Evolutionary conservation across 1,140 invertebrate species (phyloP), one percentile per base, ranked within the genome.

Genomic region (Solenopsis invicta): DNA sequence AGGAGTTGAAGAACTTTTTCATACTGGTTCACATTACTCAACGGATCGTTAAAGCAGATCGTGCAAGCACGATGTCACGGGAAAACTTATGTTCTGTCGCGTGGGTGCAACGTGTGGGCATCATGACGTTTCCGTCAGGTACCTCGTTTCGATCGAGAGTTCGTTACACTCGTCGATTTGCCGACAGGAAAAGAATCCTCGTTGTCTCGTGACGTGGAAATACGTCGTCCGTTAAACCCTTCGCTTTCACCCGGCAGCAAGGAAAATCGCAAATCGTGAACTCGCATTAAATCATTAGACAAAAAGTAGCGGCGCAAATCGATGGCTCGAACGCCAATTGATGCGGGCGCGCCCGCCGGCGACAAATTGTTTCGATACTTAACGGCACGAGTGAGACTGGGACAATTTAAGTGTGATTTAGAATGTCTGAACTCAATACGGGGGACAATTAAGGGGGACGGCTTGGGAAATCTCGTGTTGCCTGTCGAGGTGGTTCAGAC

Each of bases 11-110:
- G 37, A 88, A 87, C 4, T 81, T 88, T 81, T 72, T 67, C 62
- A 16, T 29, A 52, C 6, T 24, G 56, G 12, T 37, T 85, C 86
- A 37, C 56, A 74, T 66, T 72, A 84, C 84, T 89, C 88, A 61
- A 77, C 69, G 50, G 56, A 18, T 89, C 69, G 88, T 90, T 90
- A 90, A 85, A 90, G 61, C 67, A 69, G 78, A 89, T 85, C 88
- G 85, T 87, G 66, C 66, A 48, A 86, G 64, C 64, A 50, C 54
- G 13, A 6, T 54, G 45, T 52, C 54, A 37, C 75, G 48, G 56
- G 62, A 85, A 85, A 69, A 90, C 76, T 85, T 85, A 86, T 90
- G 76, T 81, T 86, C 78, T 12, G 75, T 88, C 76, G 88, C 88
- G 89, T 90, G 85, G 88, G 86, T 85, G 89, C 62, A 84, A 48